These are phyloP conservation scores for Argynnis bischoffii DNA, from an alignment of 2,888 invertebrate genomes.

Conservation along the genomic window DNA sequence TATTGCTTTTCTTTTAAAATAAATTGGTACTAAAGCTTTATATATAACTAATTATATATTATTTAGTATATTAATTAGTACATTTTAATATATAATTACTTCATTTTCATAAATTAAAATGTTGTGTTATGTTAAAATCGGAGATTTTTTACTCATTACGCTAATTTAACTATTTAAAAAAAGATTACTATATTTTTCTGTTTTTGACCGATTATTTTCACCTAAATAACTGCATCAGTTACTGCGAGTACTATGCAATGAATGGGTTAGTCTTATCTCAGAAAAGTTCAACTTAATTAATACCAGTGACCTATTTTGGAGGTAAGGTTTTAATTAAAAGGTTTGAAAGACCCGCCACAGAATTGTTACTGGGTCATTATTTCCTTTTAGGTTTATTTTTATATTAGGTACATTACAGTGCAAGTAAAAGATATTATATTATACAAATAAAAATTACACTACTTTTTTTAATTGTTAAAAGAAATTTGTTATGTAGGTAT, in stretches of 20 bases:
- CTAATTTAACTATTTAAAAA: no score
- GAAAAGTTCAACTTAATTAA: constrained; percentile 28
- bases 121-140: no score
- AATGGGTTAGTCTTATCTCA: neutral
- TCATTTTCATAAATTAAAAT: no score
- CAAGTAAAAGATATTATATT: neutral
- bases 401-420: neutral
- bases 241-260: neutral
- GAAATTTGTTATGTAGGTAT: neutral
- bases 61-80: no score
- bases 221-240: neutral
- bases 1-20: neutral
- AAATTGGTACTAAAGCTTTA: neutral
- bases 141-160: no score
- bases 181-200: no score
- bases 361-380: constrained; percentile 27
- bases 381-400: constrained; percentile 23
- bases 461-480: neutral
- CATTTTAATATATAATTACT: no score
- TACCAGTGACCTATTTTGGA: constrained; percentile 30
- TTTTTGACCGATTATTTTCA: no score
- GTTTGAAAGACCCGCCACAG: constrained; percentile 21
- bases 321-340: constrained; percentile 32
- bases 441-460: neutral
- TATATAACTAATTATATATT: no score